These are phyloP conservation scores for Drosophila prosaltans DNA, from an alignment of 1,140 invertebrate genomes.

Conservation along the genomic window DNA sequence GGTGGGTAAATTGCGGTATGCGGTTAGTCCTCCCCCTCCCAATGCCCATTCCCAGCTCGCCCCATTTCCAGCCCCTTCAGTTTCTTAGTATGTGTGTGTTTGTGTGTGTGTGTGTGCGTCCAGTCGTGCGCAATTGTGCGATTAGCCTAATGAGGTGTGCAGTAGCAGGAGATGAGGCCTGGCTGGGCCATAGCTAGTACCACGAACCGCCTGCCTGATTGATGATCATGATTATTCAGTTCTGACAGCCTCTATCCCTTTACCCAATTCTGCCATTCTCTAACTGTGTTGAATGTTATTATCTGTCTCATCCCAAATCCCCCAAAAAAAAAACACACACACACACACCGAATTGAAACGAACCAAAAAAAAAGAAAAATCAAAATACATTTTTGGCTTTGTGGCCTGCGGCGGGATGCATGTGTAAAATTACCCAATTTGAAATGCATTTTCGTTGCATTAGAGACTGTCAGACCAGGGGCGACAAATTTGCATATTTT, in stretches of 20 bases:
- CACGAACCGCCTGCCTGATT: slow-evolving; percentile 48
- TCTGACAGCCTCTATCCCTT: slow-evolving; percentile 61
- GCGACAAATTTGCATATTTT: slow-evolving; percentile 68
- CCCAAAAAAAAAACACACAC: neutral
- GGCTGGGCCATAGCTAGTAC: slow-evolving; percentile 2
- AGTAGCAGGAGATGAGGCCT: slow-evolving; percentile 39
- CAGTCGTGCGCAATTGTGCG: slow-evolving; percentile 74
- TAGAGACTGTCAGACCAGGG: slow-evolving; percentile 35
- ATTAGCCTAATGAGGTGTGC: slow-evolving; percentile 79
- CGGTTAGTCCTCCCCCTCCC: slow-evolving; percentile 27
- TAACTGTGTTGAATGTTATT: slow-evolving; percentile 40
- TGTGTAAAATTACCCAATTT: slow-evolving; percentile 76
- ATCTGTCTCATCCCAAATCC: slow-evolving; percentile 45
- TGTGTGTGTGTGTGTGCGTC: slow-evolving; percentile 30
- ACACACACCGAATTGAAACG: neutral
- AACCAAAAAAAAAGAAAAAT: slow-evolving; percentile 30
- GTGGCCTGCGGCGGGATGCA: slow-evolving; percentile 55
- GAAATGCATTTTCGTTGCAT: slow-evolving; percentile 75
- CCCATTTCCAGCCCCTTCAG: slow-evolving; percentile 6
- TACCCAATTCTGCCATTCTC: neutral
- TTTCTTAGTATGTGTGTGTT: neutral
- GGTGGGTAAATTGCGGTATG: slow-evolving; percentile 58
- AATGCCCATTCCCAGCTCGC: neutral
- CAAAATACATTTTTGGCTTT: slow-evolving; percentile 64
- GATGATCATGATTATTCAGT: slow-evolving; percentile 77